Base-by-base conservation (phyloP, 2,888 invertebrate species). In the Gibbula magus region DNA sequence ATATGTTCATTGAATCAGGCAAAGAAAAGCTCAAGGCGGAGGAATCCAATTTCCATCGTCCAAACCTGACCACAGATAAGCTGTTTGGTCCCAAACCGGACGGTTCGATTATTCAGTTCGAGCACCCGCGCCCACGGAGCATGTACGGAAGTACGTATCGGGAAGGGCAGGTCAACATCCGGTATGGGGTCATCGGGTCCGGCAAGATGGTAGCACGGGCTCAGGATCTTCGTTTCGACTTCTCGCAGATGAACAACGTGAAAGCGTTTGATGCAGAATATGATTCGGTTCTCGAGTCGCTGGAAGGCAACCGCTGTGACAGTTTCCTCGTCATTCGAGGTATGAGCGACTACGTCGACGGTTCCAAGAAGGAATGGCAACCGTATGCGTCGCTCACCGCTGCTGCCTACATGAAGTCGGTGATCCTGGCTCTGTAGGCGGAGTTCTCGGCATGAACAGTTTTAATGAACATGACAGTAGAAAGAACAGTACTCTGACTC, bases 281-380 rank as follows among this genome's bases (percentile, higher is more conserved):
- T 92, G 98, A 98, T 93, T 96, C 97, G 1, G 98, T 98, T 29
- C 95, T 98, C 78, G 98, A 98, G 93, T 97, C 98, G 87, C 82
- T 92, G 39, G 90, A 91, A 78, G 90, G 90, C 0, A 91, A 88
- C 79, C 81, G 96, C 96, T 91, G 93, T 79, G 90, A 91, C 66
- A 98, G 97, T 93, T 94, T 94, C 90, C 89, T 94, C 18, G 90
- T 94, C 77, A 94, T 95, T 83, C 86, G 94, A 93, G 99, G 99
- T 79, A 96, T 99, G 88, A 96, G 98, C 0, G 99, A 99, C 93
- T 99, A 99, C 93, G 91, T 96, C 92, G 98, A 99, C 91, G 99
- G 99, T 52, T 96, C 96, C 0, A 96, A 96, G 82, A 96, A 97
- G 89, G 97, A 98, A 90, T 99, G 99, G 99, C 99, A 99, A 93